Evolutionary conservation across 2,888 invertebrate genomes (phyloP).

Genomic region (Rutpela maculata): DNA sequence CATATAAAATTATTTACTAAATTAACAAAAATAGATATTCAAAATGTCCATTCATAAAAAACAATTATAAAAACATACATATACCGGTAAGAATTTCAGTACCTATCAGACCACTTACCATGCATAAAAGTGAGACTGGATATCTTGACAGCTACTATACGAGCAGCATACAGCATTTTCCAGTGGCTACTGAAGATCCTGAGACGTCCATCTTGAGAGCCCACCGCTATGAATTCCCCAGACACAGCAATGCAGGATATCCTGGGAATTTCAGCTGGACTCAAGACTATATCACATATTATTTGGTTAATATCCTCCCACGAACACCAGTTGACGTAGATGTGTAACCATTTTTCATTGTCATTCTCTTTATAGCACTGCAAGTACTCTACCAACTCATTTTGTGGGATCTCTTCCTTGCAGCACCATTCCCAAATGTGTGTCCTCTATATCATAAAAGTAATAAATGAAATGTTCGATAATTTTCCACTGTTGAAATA

Average conservation of each 20-base stretch:
- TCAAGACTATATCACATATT: slow-evolving; percentile 65
- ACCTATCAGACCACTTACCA: slow-evolving; percentile 55
- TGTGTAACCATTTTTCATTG: slow-evolving; percentile 66
- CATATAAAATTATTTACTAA: too few species aligned
- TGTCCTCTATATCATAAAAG: slow-evolving; percentile 65
- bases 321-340: slow-evolving; percentile 69
- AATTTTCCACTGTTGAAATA: too few species aligned
- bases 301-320: slow-evolving; percentile 67
- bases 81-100: too few species aligned
- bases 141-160: slow-evolving; percentile 68
- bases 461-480: background rate
- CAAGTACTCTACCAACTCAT: slow-evolving; percentile 68
- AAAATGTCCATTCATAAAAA: too few species aligned
- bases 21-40: too few species aligned
- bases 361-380: slow-evolving; percentile 64
- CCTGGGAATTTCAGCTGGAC: slow-evolving; percentile 67
- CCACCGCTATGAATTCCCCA: slow-evolving; percentile 68
- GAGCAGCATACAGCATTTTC: slow-evolving; percentile 63
- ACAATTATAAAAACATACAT: too few species aligned
- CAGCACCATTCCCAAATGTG: slow-evolving; percentile 70
- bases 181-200: slow-evolving; percentile 67
- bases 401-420: slow-evolving; percentile 68
- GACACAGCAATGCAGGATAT: slow-evolving; percentile 70
- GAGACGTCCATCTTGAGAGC: slow-evolving; percentile 70
- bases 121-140: slow-evolving; percentile 67